A percentile compares a stretch with the other conserved stretches of the same genome.
Conservation (phyloP, 2,888 invertebrate genomes). For the Agrochola circellaris region DNA sequence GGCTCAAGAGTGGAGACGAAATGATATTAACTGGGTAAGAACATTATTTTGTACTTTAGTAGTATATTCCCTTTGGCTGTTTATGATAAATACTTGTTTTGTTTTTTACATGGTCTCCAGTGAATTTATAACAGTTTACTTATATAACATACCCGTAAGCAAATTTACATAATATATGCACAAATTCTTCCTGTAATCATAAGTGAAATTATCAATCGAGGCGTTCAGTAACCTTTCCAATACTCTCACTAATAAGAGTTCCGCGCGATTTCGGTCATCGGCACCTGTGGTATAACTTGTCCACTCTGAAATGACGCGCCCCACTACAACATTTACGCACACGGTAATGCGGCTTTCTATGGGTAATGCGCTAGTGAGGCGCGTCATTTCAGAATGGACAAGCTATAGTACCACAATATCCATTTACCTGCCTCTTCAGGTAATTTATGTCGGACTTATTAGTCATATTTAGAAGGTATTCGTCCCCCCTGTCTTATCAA, state of each 20-base stretch:
- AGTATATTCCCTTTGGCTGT: neutral
- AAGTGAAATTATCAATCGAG: too few species aligned
- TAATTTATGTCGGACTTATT: neutral
- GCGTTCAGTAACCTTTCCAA: too few species aligned
- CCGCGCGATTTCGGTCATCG: too few species aligned
- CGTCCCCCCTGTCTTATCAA: neutral
- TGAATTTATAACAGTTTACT: neutral
- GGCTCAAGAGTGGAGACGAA: slow-evolving; percentile 92
- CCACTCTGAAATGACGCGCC: too few species aligned
- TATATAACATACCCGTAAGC: neutral
- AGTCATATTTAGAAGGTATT: neutral
- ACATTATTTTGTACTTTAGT: neutral
- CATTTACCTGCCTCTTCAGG: too few species aligned
- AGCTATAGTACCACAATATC: neutral
- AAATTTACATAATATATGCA: neutral
- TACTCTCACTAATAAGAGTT: too few species aligned
- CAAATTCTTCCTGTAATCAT: neutral
- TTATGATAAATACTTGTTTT: neutral
- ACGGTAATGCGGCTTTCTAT: too few species aligned
- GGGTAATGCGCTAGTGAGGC: too few species aligned
- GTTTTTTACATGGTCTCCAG: neutral
- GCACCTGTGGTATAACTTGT: too few species aligned
- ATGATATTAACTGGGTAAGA: slow-evolving; percentile 92
- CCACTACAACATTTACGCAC: too few species aligned
- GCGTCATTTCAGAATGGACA: too few species aligned